Evolutionary conservation across 2,113 vertebrate genomes (phyloP).

Genomic region (Megaceryle maxima): DNA sequence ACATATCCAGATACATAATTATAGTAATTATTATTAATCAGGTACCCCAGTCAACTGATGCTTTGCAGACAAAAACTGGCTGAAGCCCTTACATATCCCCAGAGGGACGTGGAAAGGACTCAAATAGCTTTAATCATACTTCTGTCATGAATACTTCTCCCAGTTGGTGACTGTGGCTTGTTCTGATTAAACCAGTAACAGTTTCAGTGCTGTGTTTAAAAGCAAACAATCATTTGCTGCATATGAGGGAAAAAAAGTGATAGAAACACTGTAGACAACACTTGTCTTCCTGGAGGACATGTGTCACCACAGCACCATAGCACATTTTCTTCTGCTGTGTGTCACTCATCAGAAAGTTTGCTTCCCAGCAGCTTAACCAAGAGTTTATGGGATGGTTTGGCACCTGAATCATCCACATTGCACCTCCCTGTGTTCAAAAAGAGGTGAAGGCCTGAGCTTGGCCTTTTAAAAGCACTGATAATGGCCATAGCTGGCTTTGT

Average conservation of each 20-base stretch:
- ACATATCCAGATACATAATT: background rate
- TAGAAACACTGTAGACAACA: background rate
- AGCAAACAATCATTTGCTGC: background rate
- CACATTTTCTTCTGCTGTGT: background rate
- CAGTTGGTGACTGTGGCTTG: background rate
- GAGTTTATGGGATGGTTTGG: background rate
- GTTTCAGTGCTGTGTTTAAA: background rate
- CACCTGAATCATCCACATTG: background rate
- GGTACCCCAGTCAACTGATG: background rate
- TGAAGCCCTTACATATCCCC: background rate
- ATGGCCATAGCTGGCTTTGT: background rate
- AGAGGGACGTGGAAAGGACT: background rate
- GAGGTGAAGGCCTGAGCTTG: background rate
- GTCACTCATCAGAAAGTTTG: background rate
- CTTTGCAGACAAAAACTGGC: background rate
- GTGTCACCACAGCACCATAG: background rate
- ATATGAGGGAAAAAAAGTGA: background rate
- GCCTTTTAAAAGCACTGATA: background rate
- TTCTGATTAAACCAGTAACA: background rate
- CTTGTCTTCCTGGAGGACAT: background rate
- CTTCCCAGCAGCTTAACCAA: background rate
- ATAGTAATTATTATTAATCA: background rate
- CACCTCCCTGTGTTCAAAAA: background rate
- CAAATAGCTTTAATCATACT: constrained; percentile 31
- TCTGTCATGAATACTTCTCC: background rate